A percentile compares a stretch with the other conserved stretches of the same genome.
phyloP scores from a whole-genome alignment of 2,888 invertebrate genomes.

The Polylopha cassiicola region DNA sequence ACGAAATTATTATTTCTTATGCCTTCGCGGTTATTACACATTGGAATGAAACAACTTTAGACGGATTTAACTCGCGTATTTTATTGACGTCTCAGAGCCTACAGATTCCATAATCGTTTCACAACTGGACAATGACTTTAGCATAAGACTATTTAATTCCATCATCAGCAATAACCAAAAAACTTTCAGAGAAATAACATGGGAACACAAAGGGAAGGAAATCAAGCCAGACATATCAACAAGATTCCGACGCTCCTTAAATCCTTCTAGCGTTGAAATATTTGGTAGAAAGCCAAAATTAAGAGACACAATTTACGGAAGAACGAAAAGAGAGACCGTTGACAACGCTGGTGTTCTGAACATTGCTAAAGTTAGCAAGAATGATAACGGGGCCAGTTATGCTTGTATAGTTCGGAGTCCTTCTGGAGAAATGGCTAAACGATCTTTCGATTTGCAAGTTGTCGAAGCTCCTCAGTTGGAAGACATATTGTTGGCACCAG shows the following conservation, averaged over 20 bases:
- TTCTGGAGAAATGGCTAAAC: constrained; percentile 85
- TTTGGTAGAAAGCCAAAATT: constrained; percentile 69
- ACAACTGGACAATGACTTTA: too few species aligned
- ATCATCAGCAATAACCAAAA: constrained; percentile 9
- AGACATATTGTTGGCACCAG: constrained; percentile 87
- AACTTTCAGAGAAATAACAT: constrained; percentile 63
- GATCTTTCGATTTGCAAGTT: constrained; percentile 82
- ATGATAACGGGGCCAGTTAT: constrained; percentile 84
- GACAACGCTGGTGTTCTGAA: constrained; percentile 74
- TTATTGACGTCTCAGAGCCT: too few species aligned
- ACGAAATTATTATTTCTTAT: too few species aligned
- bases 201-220: constrained; percentile 71
- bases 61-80: too few species aligned
- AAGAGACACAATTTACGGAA: constrained; percentile 38
- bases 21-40: too few species aligned
- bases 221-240: constrained; percentile 49
- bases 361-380: constrained; percentile 78
- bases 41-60: too few species aligned
- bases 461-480: constrained; percentile 88
- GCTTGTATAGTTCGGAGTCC: constrained; percentile 87
- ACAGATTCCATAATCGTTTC: too few species aligned
- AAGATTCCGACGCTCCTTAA: constrained; percentile 54
- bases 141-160: too few species aligned
- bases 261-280: constrained; percentile 59
- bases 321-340: constrained; percentile 47